Evolutionary conservation across 2,113 vertebrate genomes (phyloP), one percentile per base, ranked within the genome.

Genomic region (Epinephelus lanceolatus): DNA sequence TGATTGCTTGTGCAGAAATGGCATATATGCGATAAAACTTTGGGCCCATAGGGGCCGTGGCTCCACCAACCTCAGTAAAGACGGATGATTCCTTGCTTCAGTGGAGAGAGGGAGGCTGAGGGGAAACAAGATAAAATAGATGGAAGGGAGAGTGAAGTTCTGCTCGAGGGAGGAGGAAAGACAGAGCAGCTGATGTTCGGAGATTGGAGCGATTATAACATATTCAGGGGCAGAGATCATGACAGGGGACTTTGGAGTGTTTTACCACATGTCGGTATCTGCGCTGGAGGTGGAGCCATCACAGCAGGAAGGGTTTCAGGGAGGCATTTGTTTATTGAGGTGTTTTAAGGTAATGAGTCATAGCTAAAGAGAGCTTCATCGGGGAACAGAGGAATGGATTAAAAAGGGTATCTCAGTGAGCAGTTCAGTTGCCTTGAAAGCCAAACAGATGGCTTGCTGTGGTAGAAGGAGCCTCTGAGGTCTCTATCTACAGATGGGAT

Each of bases 361-460:
- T 68, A 87, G 78, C 90, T 88, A 89, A 91, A 89, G 84, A 88
- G 88, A 42, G 67, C 30, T 76, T 85, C 65, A 56, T 52, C 49
- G 18, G 78, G 63, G 75, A 83, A 55, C 47, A 45, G 76, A 49
- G 77, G 84, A 83, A 86, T 72, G 80, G 80, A 93, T 90, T 92
- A 88, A 88, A 91, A 86, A 68, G 69, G 55, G 71, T 88, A 81
- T 92, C 78, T 86, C 69, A 70, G 65, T 70, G 82, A 89, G 83
- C 80, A 81, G 86, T 80, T 89, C 61, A 78, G 66, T 78, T 85
- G 80, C 68, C 83, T 86, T 89, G 89, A 92, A 93, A 93, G 74
- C 87, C 81, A 89, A 94, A 92, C 94, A 95, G 92, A 95, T 94
- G 93, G 91, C 78, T 78, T 56, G 78, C 74, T 68, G 62, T 89